A percentile compares a stretch with the other conserved stretches of the same genome.
These are phyloP conservation scores for Electrona antarctica DNA, from an alignment of 2,113 vertebrate genomes.

Conservation along the genomic window DNA sequence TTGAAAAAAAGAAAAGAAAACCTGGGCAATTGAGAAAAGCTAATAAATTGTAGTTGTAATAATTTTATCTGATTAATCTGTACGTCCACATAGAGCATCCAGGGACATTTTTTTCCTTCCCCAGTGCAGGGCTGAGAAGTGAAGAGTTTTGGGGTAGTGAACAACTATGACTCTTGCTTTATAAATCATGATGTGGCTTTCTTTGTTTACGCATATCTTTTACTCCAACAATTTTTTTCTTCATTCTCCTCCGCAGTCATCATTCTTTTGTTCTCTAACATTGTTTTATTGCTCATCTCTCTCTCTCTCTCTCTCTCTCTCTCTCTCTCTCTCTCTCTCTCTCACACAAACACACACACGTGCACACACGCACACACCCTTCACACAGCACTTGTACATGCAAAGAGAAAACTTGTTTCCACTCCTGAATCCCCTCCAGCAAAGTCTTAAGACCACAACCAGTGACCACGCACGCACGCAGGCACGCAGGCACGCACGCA, in stretches of 20 bases:
- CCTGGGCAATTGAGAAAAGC: too few species aligned
- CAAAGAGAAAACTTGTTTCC: conserved; percentile 67
- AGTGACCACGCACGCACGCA: conserved; percentile 63
- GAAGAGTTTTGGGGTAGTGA: not conserved
- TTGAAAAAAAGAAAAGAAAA: too few species aligned
- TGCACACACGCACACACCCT: conserved; percentile 25
- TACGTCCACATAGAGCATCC: too few species aligned
- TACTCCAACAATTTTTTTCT: conserved; percentile 14
- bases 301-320: not conserved
- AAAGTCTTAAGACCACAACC: conserved; percentile 56
- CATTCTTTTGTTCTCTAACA: conserved; percentile 6
- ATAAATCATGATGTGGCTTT: conserved; percentile 24
- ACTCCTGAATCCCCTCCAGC: conserved; percentile 59
- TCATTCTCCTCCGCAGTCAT: conserved; percentile 28
- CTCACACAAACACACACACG: not conserved
- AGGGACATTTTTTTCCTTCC: too few species aligned
- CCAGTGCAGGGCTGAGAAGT: not conserved
- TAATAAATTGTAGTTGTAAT: too few species aligned
- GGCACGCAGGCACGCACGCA: conserved; percentile 34
- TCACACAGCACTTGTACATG: conserved; percentile 57
- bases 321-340: not conserved
- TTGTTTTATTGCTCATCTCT: conserved; percentile 30
- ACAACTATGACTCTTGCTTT: conserved; percentile 21
- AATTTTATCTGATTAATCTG: too few species aligned
- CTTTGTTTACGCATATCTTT: conserved; percentile 31